phyloP scores from a whole-genome alignment of 2,113 vertebrate genomes.

The Gobio gobio region DNA sequence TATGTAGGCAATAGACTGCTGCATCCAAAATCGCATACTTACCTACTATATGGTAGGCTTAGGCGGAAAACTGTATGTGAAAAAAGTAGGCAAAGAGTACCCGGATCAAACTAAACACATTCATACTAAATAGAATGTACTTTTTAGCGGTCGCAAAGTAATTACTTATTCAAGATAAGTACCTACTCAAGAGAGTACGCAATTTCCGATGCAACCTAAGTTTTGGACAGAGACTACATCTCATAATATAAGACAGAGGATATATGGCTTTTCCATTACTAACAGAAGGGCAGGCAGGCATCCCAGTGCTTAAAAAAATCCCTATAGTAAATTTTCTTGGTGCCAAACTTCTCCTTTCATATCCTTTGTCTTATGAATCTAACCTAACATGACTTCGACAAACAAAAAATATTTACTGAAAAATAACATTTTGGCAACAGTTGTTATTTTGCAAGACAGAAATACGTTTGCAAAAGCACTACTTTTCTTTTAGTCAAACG shows the following conservation, averaged over 20 bases:
- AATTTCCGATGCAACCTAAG: not conserved
- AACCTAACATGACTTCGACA: not conserved
- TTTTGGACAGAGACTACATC: not conserved
- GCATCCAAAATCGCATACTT: too few relatives aligned
- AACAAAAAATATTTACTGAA: slow-evolving; percentile 11
- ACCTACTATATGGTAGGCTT: too few relatives aligned
- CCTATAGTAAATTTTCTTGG: not conserved
- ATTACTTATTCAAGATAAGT: too few relatives aligned
- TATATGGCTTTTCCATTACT: slow-evolving; percentile 22
- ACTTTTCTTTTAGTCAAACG: slow-evolving; percentile 49
- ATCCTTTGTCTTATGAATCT: not conserved
- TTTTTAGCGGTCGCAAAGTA: too few relatives aligned
- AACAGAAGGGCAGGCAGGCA: not conserved
- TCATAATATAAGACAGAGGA: slow-evolving; percentile 40
- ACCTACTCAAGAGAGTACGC: too few relatives aligned
- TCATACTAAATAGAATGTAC: too few relatives aligned
- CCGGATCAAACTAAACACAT: too few relatives aligned
- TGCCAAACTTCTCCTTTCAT: not conserved
- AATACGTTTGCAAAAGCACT: slow-evolving; percentile 42
- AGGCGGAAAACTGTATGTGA: too few relatives aligned
- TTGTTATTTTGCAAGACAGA: slow-evolving; percentile 51
- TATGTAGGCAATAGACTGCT: not conserved
- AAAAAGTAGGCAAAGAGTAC: too few relatives aligned
- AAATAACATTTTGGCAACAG: slow-evolving; percentile 46
- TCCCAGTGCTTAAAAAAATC: not conserved